A percentile compares a stretch with the other conserved stretches of the same genome.
Evolutionary conservation across 2,113 vertebrate genomes (phyloP).

Genomic region (Cathartes aura): DNA sequence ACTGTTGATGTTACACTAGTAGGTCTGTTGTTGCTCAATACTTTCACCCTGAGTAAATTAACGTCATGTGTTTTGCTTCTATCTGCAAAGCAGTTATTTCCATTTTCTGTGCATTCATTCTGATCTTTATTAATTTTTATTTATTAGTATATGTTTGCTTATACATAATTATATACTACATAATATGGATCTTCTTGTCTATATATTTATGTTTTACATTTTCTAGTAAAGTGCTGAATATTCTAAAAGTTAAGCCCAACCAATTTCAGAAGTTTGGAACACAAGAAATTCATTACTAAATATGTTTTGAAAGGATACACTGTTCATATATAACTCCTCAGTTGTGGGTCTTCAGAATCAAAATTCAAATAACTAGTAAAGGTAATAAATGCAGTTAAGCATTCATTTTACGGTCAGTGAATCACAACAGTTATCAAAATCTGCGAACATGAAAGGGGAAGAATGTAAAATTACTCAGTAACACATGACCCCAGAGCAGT

Average conservation of each 20-base stretch:
- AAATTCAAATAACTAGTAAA: not conserved
- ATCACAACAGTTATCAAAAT: not conserved
- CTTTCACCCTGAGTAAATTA: not conserved
- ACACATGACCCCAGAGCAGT: not conserved
- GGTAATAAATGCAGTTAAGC: not conserved
- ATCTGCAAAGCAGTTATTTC: not conserved
- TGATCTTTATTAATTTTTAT: not conserved
- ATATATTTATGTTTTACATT: not conserved
- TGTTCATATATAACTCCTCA: not conserved
- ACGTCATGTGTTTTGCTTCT: not conserved
- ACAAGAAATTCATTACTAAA: not conserved
- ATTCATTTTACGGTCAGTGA: not conserved
- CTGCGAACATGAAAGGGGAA: not conserved
- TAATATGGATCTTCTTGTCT: not conserved
- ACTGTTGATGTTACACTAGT: not conserved
- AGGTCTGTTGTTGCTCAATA: not conserved
- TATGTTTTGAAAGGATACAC: not conserved
- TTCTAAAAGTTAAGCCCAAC: not conserved
- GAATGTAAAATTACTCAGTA: not conserved
- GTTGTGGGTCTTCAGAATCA: not conserved
- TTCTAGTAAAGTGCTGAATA: not conserved
- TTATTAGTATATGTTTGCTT: not conserved
- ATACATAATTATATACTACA: no score
- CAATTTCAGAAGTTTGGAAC: not conserved
- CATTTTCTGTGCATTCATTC: not conserved